Conservation (phyloP, 30 jellyfish, hydroid and myxozoan species). For the Nemopilema nomurai region DNA sequence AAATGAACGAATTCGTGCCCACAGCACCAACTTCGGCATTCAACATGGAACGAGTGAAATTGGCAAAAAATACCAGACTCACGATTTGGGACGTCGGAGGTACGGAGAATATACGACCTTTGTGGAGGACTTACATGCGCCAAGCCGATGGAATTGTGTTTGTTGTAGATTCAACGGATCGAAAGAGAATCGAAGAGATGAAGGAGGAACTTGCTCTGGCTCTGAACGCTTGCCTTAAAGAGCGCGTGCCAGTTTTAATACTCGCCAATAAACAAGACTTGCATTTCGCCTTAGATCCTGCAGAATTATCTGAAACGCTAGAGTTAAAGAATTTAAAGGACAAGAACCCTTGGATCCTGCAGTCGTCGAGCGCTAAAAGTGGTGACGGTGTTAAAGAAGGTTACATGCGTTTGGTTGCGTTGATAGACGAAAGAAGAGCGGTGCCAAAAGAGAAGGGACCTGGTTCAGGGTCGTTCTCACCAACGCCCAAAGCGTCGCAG, state of each 20-base stretch:
- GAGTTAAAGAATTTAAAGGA: constrained; percentile 65
- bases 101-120: constrained; percentile 75
- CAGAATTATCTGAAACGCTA: constrained; percentile 53
- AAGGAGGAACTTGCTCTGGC: constrained; percentile 67
- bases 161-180: constrained; percentile 85
- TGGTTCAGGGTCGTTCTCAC: constrained; percentile 15
- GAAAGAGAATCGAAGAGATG: constrained; percentile 79
- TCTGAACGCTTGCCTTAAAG: constrained; percentile 58
- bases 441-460: constrained; percentile 29
- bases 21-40: constrained; percentile 91
- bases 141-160: constrained; percentile 92
- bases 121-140: constrained; percentile 92
- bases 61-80: constrained; percentile 66
- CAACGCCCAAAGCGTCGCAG: constrained; percentile 57
- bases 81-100: constrained; percentile 95
- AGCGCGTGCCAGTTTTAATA: constrained; percentile 80
- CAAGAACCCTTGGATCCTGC: constrained; percentile 78
- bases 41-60: constrained; percentile 76
- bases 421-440: constrained; percentile 69
- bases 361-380: constrained; percentile 78
- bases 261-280: constrained; percentile 93
- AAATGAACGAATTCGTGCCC: constrained; percentile 74
- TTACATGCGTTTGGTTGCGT: constrained; percentile 38
- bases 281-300: constrained; percentile 66
- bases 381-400: constrained; percentile 92